phyloP scores from a whole-genome alignment of 2,113 vertebrate genomes.

The Cisticola juncidis region DNA sequence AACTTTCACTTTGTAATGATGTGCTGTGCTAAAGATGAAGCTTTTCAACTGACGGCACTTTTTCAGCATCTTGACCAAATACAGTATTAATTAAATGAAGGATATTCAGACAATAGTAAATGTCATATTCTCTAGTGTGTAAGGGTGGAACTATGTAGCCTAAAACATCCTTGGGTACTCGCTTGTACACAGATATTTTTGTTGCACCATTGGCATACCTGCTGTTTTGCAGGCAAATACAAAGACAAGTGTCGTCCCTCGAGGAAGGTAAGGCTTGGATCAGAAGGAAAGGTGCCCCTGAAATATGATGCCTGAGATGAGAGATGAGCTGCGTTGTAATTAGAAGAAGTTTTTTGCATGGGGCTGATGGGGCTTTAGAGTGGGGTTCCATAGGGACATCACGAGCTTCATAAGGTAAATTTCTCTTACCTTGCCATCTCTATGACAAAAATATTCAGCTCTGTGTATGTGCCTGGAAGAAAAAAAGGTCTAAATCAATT shows the following conservation, averaged over 20 bases:
- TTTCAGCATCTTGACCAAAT: neutral
- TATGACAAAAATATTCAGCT: conserved; percentile 13
- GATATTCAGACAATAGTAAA: neutral
- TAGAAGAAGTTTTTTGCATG: neutral
- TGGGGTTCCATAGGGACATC: neutral
- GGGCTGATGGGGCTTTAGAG: neutral
- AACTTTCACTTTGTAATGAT: neutral
- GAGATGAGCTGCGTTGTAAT: conserved; percentile 2
- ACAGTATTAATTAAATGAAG: neutral
- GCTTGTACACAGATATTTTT: neutral
- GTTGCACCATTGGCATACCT: neutral
- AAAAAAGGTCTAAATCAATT: neutral
- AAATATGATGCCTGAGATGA: neutral
- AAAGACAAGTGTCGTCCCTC: neutral
- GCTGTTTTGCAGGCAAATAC: neutral
- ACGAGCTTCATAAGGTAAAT: neutral
- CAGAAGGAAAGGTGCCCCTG: neutral
- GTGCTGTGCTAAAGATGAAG: neutral
- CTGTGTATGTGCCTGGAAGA: neutral
- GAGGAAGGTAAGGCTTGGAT: neutral
- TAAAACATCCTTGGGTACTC: neutral
- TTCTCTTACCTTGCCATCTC: conserved; percentile 17
- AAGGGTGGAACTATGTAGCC: neutral
- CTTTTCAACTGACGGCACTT: neutral
- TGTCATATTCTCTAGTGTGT: neutral